phyloP scores from a whole-genome alignment of 2,113 vertebrate genomes.

The Bos indicus region DNA sequence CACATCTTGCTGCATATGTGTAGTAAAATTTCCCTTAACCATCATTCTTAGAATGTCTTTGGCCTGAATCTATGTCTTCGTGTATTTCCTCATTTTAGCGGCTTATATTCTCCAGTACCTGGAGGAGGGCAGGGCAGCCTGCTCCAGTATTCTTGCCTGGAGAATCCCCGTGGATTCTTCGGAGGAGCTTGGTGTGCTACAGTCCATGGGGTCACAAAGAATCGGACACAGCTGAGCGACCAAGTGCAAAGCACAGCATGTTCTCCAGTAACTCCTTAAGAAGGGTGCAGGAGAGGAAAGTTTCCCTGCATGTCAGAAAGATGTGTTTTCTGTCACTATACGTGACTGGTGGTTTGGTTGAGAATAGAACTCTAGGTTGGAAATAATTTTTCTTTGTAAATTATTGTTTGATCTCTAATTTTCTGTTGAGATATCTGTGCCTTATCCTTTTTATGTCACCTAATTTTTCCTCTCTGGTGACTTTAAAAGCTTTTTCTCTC shows the following conservation, averaged over 20 bases:
- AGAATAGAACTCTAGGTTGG: neutral
- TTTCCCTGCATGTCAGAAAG: neutral
- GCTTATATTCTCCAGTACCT: neutral
- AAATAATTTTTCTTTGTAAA: neutral
- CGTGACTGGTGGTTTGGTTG: neutral
- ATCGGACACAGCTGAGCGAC: neutral
- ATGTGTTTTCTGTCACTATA: accelerated
- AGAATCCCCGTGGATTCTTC: neutral
- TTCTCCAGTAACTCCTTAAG: neutral
- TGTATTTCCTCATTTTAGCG: neutral
- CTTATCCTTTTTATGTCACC: neutral
- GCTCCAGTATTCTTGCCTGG: neutral
- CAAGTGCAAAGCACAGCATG: neutral
- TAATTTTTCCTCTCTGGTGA: neutral
- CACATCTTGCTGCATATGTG: neutral
- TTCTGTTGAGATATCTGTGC: neutral
- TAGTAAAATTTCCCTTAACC: neutral
- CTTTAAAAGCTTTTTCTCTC: neutral
- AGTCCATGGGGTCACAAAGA: neutral
- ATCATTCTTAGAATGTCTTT: neutral
- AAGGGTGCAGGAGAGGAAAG: neutral
- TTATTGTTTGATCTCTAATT: neutral
- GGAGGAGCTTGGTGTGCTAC: neutral
- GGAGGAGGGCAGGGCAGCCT: neutral
- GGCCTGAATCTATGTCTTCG: neutral